Evolutionary conservation across 2,888 invertebrate species (phyloP).

Genomic region (Leuctra nigra): DNA sequence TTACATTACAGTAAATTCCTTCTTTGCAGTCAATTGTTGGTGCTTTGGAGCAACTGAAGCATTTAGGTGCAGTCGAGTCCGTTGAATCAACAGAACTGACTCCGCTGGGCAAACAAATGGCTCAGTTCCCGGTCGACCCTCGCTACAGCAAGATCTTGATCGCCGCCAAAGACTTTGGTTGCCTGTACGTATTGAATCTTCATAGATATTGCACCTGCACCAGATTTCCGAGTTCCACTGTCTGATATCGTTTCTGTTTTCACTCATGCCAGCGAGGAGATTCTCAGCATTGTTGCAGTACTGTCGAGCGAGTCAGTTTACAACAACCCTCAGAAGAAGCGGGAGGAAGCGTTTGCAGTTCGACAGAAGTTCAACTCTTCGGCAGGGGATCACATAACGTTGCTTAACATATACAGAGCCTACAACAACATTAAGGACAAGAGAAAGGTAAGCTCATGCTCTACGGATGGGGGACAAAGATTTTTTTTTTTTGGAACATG

Average conservation of each 20-base stretch:
- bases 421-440: constrained; percentile 64
- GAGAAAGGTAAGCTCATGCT: constrained; percentile 46
- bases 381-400: constrained; percentile 87
- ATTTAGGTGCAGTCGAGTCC: constrained; percentile 57
- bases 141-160: constrained; percentile 75
- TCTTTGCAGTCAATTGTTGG: constrained; percentile 34
- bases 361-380: constrained; percentile 73
- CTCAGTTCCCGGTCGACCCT: constrained; percentile 88
- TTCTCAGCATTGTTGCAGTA: constrained; percentile 78
- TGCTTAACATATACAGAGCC: constrained; percentile 80
- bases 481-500: no score
- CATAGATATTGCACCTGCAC: no score
- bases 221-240: no score
- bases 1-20: no score
- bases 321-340: constrained; percentile 62
- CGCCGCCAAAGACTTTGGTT: constrained; percentile 66
- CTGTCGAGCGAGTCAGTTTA: constrained; percentile 86
- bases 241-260: constrained; percentile 1
- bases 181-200: constrained; percentile 54
- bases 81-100: constrained; percentile 60
- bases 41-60: constrained; percentile 42
- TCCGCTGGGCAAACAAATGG: constrained; percentile 73
- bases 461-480: no score
- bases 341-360: constrained; percentile 66
- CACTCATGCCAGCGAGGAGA: constrained; percentile 47